Percentiles rank a stretch among this genome's conserved stretches.
Evolutionary conservation across 2,113 vertebrate species (phyloP).

Genomic region (Morphnarchus princeps): DNA sequence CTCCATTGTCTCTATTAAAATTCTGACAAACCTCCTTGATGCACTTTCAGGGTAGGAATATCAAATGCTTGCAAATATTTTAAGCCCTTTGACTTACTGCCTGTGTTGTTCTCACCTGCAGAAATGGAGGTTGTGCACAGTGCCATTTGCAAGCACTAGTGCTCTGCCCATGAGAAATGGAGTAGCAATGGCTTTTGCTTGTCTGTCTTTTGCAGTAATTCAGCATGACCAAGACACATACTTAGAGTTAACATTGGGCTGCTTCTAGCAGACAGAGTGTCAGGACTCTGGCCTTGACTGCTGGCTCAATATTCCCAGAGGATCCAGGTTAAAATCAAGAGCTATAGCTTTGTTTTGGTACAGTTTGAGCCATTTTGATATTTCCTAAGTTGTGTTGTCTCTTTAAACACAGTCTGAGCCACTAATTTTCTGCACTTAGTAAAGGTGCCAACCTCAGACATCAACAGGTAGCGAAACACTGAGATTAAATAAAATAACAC

Average conservation of each 20-base stretch:
- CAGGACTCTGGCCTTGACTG: neutral
- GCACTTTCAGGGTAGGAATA: neutral
- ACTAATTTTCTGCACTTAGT: neutral
- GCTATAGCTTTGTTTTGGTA: neutral
- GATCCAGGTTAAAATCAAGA: neutral
- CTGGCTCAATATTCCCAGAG: neutral
- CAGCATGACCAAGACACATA: neutral
- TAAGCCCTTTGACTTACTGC: neutral
- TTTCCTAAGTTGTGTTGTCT: neutral
- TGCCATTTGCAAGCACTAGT: neutral
- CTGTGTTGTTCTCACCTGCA: rapidly evolving
- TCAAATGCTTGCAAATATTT: neutral
- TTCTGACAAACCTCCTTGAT: neutral
- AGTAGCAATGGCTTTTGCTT: neutral
- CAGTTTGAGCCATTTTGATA: neutral
- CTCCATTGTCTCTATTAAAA: neutral
- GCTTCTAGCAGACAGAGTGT: neutral
- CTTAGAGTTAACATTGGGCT: neutral
- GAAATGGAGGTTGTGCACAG: neutral
- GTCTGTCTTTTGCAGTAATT: neutral
- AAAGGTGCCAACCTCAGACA: neutral
- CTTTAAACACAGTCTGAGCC: neutral
- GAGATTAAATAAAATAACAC: neutral
- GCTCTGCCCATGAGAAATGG: neutral
- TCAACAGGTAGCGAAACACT: neutral